phyloP scores from a whole-genome alignment of 2,888 invertebrate species.

The Eupithecia dodoneata region DNA sequence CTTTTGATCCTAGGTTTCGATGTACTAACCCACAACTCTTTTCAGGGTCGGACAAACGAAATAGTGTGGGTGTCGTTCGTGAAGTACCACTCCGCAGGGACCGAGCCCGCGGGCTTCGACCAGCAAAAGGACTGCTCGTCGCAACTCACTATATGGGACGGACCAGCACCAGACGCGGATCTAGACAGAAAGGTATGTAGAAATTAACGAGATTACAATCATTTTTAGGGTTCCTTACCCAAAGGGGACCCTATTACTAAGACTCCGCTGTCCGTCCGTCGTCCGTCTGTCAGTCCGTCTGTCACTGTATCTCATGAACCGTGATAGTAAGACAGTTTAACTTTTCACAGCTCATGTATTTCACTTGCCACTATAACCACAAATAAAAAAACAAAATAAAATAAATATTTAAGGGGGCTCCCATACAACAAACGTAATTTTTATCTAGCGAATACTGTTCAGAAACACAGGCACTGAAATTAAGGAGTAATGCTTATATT shows the following conservation, averaged over 20 bases:
- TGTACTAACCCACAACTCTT: background rate
- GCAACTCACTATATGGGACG: conserved; percentile 90
- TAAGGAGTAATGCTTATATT: no score
- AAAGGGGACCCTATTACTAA: no score
- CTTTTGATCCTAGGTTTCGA: background rate
- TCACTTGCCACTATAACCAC: no score
- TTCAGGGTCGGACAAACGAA: conserved; percentile 88
- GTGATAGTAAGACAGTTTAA: no score
- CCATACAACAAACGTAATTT: background rate
- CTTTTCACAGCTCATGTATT: no score
- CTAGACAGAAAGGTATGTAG: conserved; percentile 74
- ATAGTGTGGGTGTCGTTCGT: conserved; percentile 93
- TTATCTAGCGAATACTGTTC: background rate
- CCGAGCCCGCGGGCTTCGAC: conserved; percentile 87
- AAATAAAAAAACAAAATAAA: no score
- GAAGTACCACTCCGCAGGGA: conserved; percentile 90
- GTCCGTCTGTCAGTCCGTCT: no score
- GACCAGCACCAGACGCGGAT: conserved; percentile 84
- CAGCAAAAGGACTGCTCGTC: conserved; percentile 89
- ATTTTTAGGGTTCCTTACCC: no score
- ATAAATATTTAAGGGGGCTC: no score
- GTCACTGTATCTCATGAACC: no score
- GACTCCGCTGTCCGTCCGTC: no score
- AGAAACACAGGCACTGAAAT: no score
- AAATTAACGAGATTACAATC: background rate